Conservation (phyloP, 2,888 invertebrate genomes). For the Unio pictorum region DNA sequence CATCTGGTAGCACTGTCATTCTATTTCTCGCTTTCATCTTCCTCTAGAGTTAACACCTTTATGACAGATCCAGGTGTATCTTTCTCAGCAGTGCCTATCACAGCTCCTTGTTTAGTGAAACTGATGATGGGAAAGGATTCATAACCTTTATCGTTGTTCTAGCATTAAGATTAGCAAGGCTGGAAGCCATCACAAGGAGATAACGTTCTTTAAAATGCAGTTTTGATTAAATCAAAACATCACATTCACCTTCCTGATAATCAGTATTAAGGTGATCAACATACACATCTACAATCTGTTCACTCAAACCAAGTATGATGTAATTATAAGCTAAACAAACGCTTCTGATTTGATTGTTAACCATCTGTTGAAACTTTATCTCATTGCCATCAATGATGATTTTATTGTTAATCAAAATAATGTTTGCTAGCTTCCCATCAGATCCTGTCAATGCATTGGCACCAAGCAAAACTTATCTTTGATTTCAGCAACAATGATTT, state of each 20-base stretch:
- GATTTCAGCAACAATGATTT: no score
- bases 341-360: conserved; percentile 1
- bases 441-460: conserved; percentile 3
- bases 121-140: conserved; percentile 19
- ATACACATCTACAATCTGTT: conserved; percentile 18
- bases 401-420: conserved; percentile 6
- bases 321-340: conserved; percentile 19
- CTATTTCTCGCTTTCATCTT: no score
- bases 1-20: no score
- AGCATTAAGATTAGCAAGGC: conserved; percentile 17
- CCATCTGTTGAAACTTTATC: conserved; percentile 16
- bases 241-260: not conserved
- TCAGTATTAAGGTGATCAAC: conserved; percentile 14
- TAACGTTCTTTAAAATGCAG: conserved; percentile 12
- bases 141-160: conserved; percentile 13
- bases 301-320: conserved; percentile 12
- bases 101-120: conserved; percentile 17
- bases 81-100: conserved; percentile 16
- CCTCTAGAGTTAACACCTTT: no score
- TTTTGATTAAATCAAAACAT: conserved; percentile 22
- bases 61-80: no score
- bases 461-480: no score
- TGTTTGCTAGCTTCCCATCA: conserved; percentile 4
- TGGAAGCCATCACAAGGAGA: conserved; percentile 21
- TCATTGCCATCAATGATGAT: conserved; percentile 4